A percentile compares a stretch with the other conserved stretches of the same genome.
Evolutionary conservation across 2,888 invertebrate species (phyloP).

Genomic region (Drosophila gaucha): DNA sequence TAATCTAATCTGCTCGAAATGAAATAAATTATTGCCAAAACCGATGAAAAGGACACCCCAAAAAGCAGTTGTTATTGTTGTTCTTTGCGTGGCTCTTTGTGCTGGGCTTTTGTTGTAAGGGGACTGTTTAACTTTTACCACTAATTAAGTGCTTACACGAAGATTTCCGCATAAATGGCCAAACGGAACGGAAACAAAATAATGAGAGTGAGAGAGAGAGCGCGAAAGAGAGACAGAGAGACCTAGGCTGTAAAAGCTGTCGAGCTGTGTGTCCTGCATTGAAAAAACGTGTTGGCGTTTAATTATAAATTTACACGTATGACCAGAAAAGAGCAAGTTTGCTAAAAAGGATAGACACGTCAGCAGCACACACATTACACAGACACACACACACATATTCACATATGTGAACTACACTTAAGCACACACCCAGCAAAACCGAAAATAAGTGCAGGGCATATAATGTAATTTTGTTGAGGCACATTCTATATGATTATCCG

Average conservation of each 20-base stretch:
- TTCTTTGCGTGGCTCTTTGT: slow-evolving; percentile 26
- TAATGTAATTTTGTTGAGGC: slow-evolving; percentile 4
- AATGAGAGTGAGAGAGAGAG: background rate
- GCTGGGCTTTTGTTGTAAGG: slow-evolving; percentile 25
- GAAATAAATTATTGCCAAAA: slow-evolving; percentile 72
- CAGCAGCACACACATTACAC: slow-evolving; percentile 49
- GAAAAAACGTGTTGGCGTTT: slow-evolving; percentile 71
- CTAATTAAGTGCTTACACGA: slow-evolving; percentile 79
- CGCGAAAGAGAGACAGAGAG: background rate
- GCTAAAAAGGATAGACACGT: slow-evolving; percentile 70
- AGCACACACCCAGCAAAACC: slow-evolving; percentile 19
- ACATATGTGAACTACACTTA: slow-evolving; percentile 9
- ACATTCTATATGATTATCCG: background rate
- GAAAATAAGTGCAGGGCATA: slow-evolving; percentile 1
- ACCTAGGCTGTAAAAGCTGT: slow-evolving; percentile 9
- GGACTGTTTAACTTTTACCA: slow-evolving; percentile 75
- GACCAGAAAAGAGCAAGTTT: slow-evolving; percentile 72
- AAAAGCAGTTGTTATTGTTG: slow-evolving; percentile 58
- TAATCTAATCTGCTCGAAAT: slow-evolving; percentile 76
- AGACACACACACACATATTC: slow-evolving; percentile 7
- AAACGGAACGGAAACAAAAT: slow-evolving; percentile 14
- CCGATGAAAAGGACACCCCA: slow-evolving; percentile 25
- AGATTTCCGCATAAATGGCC: slow-evolving; percentile 67
- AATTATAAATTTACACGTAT: slow-evolving; percentile 78
- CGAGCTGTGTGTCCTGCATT: slow-evolving; percentile 36